Base-by-base conservation (phyloP, 2,113 vertebrate genomes). In the Calidris pygmaea region DNA sequence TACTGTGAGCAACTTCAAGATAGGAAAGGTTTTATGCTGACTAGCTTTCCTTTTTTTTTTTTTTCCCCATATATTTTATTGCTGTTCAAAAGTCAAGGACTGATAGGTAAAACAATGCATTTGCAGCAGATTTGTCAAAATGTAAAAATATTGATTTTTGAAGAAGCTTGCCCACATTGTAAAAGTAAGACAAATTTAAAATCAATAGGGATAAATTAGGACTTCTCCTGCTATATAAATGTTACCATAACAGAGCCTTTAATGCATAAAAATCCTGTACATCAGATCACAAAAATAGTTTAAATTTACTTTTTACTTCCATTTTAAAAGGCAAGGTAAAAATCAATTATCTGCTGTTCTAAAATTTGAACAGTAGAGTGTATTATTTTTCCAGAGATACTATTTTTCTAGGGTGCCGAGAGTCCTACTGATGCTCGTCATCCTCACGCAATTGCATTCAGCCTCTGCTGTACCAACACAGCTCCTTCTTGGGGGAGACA, bases 131-230 rank as follows among this genome's bases (percentile, higher is more conserved):
- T 94, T 80, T 82, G 41, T 89, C 82, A 95, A 87, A 95, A 96
- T 62, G 29, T 60, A 86, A 77, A 95, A 90, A 59, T 37, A 97
- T 70, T 65, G 88, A 97, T 97, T 96, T 88, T 87, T 80, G 75
- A 91, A 94, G 89, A 80, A 84, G 70, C 41, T 95, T 82, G 56
- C 56, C 71, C 21, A 56, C 50, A 50, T 43, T n/a, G 43, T 71
- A 85, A 79, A 83, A 90, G 48, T 30, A 82, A 86, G 47, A n/a
- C 50, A 84, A 88, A 89, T 59, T 90, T 94, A 85, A 93, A 97
- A 97, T 98, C 97, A 92, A 96, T 95, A 92, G 8, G 29, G 65
- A 80, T 84, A 95, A 90, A 92, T 90, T 50, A 85, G 66, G 87
- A 67, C 56, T 84, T 87, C 68, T 89, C 52, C 21, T 32, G 56